Conservation (phyloP, 2,888 invertebrate species). For the Nomada lathburiana region DNA sequence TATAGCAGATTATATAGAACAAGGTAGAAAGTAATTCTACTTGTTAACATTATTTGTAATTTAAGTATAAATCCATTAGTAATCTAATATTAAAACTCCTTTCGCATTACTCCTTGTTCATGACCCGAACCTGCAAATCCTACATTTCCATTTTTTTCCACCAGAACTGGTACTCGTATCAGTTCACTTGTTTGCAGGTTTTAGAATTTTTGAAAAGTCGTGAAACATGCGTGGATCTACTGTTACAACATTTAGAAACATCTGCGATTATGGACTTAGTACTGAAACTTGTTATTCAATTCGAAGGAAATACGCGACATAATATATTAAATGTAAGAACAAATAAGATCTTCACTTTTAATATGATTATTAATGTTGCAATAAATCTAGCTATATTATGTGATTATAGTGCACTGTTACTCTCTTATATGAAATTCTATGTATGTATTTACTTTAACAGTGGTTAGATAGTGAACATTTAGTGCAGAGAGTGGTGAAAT, state of each 20-base stretch:
- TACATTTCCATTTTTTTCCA: constrained; percentile 49
- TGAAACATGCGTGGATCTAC: constrained; percentile 93
- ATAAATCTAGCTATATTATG: not conserved
- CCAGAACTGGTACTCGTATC: constrained; percentile 96
- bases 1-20: not conserved
- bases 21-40: not conserved
- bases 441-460: constrained; percentile 85
- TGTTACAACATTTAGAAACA: constrained; percentile 95
- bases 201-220: constrained; percentile 95
- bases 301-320: constrained; percentile 90
- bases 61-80: constrained; percentile 1
- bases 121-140: constrained; percentile 19
- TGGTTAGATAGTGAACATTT: constrained; percentile 96
- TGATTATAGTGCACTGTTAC: not conserved
- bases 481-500: constrained; percentile 91
- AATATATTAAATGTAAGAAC: constrained; percentile 89
- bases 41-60: not conserved
- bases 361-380: not conserved
- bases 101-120: constrained; percentile 16
- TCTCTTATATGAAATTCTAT: constrained; percentile 2
- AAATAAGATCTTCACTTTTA: constrained; percentile 18
- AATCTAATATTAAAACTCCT: constrained; percentile 76
- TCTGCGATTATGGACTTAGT: constrained; percentile 98
- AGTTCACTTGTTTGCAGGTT: constrained; percentile 95
- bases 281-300: constrained; percentile 92